Conservation (phyloP, 2,888 invertebrate species). For the Ophion obscuratus region DNA sequence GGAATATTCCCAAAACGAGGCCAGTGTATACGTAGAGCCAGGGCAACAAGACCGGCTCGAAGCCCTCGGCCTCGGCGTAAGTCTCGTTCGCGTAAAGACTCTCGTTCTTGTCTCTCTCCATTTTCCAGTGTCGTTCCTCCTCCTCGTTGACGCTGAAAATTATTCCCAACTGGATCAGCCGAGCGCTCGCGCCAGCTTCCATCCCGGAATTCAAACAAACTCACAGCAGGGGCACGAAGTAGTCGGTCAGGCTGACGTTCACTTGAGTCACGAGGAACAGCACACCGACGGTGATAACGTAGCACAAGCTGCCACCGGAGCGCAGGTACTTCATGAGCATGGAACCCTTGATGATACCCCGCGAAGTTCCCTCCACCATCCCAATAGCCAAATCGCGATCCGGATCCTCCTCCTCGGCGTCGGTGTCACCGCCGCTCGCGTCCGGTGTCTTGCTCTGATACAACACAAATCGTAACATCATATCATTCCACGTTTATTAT, state of each 20-base stretch:
- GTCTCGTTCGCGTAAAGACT: conserved; percentile 32
- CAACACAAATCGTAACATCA: neutral
- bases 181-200: neutral
- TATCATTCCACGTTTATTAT: neutral
- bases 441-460: conserved; percentile 80
- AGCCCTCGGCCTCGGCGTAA: conserved; percentile 69
- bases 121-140: conserved; percentile 78
- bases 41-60: conserved; percentile 75
- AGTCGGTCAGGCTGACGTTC: conserved; percentile 88
- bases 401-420: conserved; percentile 78
- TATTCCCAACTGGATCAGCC: conserved; percentile 81
- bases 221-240: conserved; percentile 85
- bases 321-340: conserved; percentile 85
- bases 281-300: conserved; percentile 83
- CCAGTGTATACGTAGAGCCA: conserved; percentile 88
- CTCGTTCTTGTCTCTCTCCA: conserved; percentile 28
- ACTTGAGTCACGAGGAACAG: conserved; percentile 86
- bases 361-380: conserved; percentile 83
- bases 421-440: conserved; percentile 74
- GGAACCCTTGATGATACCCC: conserved; percentile 83
- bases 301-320: conserved; percentile 85
- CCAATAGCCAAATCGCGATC: conserved; percentile 74
- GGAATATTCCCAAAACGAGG: conserved; percentile 84
- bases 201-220: conserved; percentile 60
- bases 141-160: conserved; percentile 86